phyloP scores from a whole-genome alignment of 2,888 invertebrate species.

The Caenorhabditis sp. region DNA sequence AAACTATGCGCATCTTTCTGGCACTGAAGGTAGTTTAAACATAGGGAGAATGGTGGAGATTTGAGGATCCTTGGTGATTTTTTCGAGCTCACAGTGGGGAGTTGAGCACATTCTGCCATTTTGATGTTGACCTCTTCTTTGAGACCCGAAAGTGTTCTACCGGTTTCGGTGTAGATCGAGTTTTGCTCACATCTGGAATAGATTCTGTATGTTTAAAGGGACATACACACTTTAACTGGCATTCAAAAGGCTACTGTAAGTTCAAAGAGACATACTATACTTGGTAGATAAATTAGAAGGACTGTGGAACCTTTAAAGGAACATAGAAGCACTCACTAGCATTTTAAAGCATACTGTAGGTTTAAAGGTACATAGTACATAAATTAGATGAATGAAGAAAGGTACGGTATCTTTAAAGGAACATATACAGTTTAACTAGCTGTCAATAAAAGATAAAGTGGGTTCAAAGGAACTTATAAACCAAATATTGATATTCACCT shows the following conservation, averaged over 20 bases:
- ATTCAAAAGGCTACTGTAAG: neutral
- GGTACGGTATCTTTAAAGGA: no score
- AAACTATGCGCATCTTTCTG: conserved; percentile 42
- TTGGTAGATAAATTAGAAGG: no score
- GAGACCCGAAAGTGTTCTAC: conserved; percentile 39
- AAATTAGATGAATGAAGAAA: no score
- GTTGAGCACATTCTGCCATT: conserved; percentile 46
- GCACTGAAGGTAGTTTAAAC: conserved; percentile 43
- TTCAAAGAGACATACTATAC: no score
- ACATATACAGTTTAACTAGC: no score
- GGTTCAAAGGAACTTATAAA: neutral
- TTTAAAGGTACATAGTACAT: no score
- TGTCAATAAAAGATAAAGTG: no score
- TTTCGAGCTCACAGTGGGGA: neutral
- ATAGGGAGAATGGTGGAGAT: conserved; percentile 37
- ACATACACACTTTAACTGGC: neutral
- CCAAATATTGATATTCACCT: conserved; percentile 13
- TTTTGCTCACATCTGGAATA: conserved; percentile 45
- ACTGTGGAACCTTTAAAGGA: no score
- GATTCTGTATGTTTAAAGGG: neutral
- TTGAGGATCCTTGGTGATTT: conserved; percentile 19
- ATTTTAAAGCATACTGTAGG: no score
- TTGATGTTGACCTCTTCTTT: conserved; percentile 45
- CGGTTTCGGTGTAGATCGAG: conserved; percentile 38
- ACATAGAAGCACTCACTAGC: no score